Percentiles rank a stretch among this genome's conserved stretches.
Conservation (phyloP, 2,888 invertebrate species). For the Pimpla rufipes region DNA sequence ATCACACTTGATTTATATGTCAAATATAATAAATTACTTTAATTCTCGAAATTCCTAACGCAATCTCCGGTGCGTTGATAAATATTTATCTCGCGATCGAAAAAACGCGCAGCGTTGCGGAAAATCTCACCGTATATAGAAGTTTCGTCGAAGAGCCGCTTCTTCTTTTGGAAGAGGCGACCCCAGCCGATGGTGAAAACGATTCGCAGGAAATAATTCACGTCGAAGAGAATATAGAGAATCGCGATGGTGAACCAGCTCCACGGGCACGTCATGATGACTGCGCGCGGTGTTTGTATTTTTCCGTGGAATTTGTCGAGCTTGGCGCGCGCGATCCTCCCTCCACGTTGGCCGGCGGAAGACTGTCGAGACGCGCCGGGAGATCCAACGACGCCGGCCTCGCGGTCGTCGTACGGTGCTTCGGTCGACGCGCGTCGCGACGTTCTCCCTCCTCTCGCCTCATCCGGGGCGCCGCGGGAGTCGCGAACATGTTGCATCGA, state of each 20-base stretch:
- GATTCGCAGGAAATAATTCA: constrained; percentile 92
- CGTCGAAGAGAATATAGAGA: constrained; percentile 91
- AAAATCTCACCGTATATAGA: constrained; percentile 90
- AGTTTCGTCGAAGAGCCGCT: constrained; percentile 90
- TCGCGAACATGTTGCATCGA: constrained; percentile 27
- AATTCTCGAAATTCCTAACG: no score
- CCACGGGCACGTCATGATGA: constrained; percentile 77
- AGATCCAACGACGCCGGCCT: background rate
- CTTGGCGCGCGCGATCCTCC: constrained; percentile 21
- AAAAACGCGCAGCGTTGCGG: no score
- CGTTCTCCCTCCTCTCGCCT: no score
- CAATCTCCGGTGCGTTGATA: no score
- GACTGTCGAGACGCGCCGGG: constrained; percentile 43
- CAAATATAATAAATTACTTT: no score
- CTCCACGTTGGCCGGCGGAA: constrained; percentile 42
- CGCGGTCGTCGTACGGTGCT: constrained; percentile 19
- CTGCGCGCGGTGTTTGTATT: background rate
- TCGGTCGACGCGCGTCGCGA: no score
- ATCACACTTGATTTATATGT: no score
- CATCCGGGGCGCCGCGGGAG: constrained; percentile 25
- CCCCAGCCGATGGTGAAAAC: constrained; percentile 90
- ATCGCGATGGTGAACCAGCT: constrained; percentile 85
- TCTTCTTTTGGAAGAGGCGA: constrained; percentile 90
- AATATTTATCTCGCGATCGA: no score
- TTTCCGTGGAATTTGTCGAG: background rate